Evolutionary conservation across 2,888 invertebrate species (phyloP).

Genomic region (Globia sparganii): DNA sequence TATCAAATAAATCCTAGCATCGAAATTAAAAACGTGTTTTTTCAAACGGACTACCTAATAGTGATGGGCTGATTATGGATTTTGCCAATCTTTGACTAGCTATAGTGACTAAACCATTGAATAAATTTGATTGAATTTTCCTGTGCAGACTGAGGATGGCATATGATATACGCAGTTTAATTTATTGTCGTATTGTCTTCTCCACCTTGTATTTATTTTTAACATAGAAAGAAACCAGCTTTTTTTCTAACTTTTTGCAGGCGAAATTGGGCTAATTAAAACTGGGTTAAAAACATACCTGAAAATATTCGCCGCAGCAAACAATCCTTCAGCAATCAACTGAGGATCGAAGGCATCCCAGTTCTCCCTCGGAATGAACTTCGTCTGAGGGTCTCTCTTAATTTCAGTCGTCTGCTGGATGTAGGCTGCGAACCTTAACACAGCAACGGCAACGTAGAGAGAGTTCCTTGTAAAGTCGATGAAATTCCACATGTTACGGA

Average conservation of each 20-base stretch:
- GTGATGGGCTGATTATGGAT: too few species aligned
- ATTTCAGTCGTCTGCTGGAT: slow-evolving; percentile 94
- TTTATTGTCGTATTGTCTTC: too few species aligned
- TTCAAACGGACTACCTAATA: too few species aligned
- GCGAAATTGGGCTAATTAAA: background rate
- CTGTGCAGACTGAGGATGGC: too few species aligned
- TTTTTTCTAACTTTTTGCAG: background rate
- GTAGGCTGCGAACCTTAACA: slow-evolving; percentile 93
- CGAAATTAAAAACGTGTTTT: too few species aligned
- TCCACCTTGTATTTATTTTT: background rate
- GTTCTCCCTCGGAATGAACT: slow-evolving; percentile 94
- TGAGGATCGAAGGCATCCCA: slow-evolving; percentile 99
- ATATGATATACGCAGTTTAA: too few species aligned
- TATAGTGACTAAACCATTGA: too few species aligned
- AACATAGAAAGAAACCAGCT: too few species aligned
- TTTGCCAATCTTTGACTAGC: too few species aligned
- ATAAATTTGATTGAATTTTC: too few species aligned
- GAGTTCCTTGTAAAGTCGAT: slow-evolving; percentile 98
- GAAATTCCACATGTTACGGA: slow-evolving; percentile 98
- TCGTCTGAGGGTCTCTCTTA: slow-evolving; percentile 91
- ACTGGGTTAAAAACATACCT: slow-evolving; percentile 85
- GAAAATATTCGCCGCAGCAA: slow-evolving; percentile 98
- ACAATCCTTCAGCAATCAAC: slow-evolving; percentile 97
- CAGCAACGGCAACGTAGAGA: slow-evolving; percentile 94
- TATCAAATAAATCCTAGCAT: too few species aligned